phyloP scores from a whole-genome alignment of 2,113 vertebrate genomes.

The Gallinago media region DNA sequence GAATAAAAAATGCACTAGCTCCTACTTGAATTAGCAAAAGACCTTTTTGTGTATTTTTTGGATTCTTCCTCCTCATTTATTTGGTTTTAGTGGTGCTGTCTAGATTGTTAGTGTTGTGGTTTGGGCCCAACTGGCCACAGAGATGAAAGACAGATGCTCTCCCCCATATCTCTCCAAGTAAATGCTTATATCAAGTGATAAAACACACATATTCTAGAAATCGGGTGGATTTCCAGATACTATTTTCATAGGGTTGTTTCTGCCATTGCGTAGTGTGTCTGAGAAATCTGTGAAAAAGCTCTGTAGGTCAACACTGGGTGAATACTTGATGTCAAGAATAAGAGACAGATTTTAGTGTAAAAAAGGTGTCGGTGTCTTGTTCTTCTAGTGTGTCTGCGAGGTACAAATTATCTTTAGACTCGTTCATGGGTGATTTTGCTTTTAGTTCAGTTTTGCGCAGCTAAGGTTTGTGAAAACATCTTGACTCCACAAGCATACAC shows the following conservation, averaged over 20 bases:
- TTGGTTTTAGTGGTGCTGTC: neutral
- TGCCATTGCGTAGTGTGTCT: neutral
- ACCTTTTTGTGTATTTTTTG: neutral
- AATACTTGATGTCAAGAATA: neutral
- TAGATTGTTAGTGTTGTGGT: neutral
- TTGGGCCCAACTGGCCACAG: too few relatives aligned
- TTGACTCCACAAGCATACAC: neutral
- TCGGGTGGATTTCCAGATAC: neutral
- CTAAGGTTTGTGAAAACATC: neutral
- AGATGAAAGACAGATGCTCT: too few relatives aligned
- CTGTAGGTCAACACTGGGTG: neutral
- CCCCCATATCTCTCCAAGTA: too few relatives aligned
- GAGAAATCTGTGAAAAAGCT: neutral
- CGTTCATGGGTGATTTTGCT: neutral
- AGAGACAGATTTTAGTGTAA: neutral
- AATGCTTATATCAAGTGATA: neutral
- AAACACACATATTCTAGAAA: neutral
- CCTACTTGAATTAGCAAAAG: neutral
- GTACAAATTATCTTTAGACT: neutral
- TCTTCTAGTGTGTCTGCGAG: neutral
- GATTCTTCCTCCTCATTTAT: neutral
- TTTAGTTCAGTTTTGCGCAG: neutral
- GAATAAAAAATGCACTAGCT: neutral
- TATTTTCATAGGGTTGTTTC: neutral
- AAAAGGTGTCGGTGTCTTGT: neutral